Evolutionary conservation across 2,888 invertebrate genomes (phyloP), one percentile per base, ranked within the genome.

Genomic region (Achlya flavicornis): DNA sequence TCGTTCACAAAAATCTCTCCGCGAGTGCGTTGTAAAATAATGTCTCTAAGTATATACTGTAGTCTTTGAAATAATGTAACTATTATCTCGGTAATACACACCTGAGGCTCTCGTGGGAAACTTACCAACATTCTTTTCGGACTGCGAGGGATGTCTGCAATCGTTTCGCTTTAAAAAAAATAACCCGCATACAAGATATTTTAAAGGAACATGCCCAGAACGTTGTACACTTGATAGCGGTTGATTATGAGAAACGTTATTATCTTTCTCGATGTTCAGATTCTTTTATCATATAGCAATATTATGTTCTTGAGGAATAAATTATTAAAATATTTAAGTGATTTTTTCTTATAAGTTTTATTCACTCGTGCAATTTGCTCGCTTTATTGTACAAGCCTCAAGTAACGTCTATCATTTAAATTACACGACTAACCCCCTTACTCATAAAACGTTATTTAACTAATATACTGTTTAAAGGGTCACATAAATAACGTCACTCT

Each of bases 71-170:
- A 19, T 8, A 19, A 10, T 53, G 53, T 53, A 53, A 77, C 87
- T 81, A 89, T 90, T 89, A 89, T 74, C 76, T 73, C 71, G 77
- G 77, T 83, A 85, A 85, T 84, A 83, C 79, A 81, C 80, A 80
- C 80, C 73, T 64, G 74, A 74, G 76, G 73, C 71, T 69, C 77
- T 76, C 87, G 87, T 89, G 90, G 85, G 89, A 89, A 89, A 76
- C 77, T 81, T 63, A 61, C 64, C 74, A 68, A 76, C 70, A 79
- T 79, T 79, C 78, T 78, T 79, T 78, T 75, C 68, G 73, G 71
- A 73, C 72, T 73, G 72, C 75, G 68, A 70, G 74, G 68, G 76
- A 72, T 76, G 64, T 64, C 61, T 64, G 64, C 71, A 66, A 67
- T 70, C 53, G 53, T 75, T 69, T 66, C 61, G 61, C 66, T 66